Percentiles rank a stretch among this genome's conserved stretches.
These are phyloP conservation scores for Pseudochromis fuscus DNA, from an alignment of 2,797 vertebrate genomes.

Conservation along the genomic window DNA sequence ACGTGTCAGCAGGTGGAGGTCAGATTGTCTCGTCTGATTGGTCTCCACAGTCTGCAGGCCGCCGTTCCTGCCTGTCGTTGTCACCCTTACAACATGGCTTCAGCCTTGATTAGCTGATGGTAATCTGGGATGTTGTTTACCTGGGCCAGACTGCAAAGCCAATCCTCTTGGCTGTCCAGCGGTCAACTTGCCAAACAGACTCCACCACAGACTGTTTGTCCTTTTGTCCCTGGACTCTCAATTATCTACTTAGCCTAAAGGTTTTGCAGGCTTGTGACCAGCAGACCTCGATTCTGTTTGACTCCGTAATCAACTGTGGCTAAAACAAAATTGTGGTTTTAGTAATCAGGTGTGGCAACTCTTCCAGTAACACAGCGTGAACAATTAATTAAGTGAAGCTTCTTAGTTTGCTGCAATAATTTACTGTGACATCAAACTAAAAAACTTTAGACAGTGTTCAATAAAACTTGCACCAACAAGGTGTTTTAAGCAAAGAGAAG, in stretches of 20 bases:
- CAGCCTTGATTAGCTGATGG: slow-evolving; percentile 60
- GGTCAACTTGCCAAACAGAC: slow-evolving; percentile 30
- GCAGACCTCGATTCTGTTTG: not conserved
- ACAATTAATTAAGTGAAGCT: too few species aligned
- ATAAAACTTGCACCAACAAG: not conserved
- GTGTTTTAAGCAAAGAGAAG: not conserved
- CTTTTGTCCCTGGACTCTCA: slow-evolving; percentile 41
- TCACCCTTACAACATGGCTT: slow-evolving; percentile 37
- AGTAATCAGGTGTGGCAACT: not conserved
- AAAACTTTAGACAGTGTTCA: not conserved
- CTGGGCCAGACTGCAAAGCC: slow-evolving; percentile 31
- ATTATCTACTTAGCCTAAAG: slow-evolving; percentile 35
- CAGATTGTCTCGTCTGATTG: slow-evolving; percentile 31
- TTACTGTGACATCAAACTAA: not conserved
- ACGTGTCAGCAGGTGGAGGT: slow-evolving; percentile 8
- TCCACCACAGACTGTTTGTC: slow-evolving; percentile 22
- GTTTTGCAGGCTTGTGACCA: slow-evolving; percentile 1
- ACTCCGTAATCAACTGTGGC: not conserved
- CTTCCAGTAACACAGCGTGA: too few species aligned
- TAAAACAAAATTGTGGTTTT: not conserved
- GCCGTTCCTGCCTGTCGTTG: slow-evolving; percentile 37
- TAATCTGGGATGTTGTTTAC: slow-evolving; percentile 74
- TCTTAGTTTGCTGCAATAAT: too few species aligned
- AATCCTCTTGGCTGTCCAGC: slow-evolving; percentile 61
- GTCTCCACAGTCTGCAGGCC: slow-evolving; percentile 28